Evolutionary conservation across 2,113 vertebrate species (phyloP), one percentile per base, ranked within the genome.

Genomic region (Platichthys stellatus): DNA sequence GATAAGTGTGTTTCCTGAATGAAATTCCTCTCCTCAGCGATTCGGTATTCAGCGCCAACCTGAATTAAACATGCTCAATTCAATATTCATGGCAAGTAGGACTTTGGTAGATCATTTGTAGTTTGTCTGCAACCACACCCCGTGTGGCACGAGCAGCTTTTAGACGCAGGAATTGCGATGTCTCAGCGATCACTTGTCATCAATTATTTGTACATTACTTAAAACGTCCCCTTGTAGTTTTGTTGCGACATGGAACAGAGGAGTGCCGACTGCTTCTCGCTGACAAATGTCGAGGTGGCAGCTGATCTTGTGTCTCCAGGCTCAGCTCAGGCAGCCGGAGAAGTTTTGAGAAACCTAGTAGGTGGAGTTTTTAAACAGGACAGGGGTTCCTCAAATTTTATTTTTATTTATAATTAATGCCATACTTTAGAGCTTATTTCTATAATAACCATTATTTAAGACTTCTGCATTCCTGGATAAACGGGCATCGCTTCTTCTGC

Each of bases 31-130:
- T 17, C 63, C 53, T 69, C 43, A 67, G 26, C 40, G 28, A 64
- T 79, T 62, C 45, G 84, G 13, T 71, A 79, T 84, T 81, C 31
- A 87, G 57, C 35, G 28, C 21, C 18, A 71, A 31, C 35, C 64
- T 86, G 38, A 88, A 89, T 89, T 81, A 91, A 74, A 86, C 59
- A 89, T 78, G 67, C 31, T 62, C 4, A 28, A 69, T 85, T 74
- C 45, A 81, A 70, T 77, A 85, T 85, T 89, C 17, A 83, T 81
- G 69, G 21, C 11, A 45, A 80, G 77, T 40, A 23, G 70, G 17
- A 59, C 77, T 85, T 78, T 66, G 58, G 61, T 63, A 35, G 65
- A 77, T 81, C 74, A 67, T 82, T 69, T 79, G 63, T 57, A 70
- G 68, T 68, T 78, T 82, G 59, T 78, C 77, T 79, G 63, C 54